Evolutionary conservation across 2,888 invertebrate species (phyloP).

Genomic region (Drosophila nr. fundita): DNA sequence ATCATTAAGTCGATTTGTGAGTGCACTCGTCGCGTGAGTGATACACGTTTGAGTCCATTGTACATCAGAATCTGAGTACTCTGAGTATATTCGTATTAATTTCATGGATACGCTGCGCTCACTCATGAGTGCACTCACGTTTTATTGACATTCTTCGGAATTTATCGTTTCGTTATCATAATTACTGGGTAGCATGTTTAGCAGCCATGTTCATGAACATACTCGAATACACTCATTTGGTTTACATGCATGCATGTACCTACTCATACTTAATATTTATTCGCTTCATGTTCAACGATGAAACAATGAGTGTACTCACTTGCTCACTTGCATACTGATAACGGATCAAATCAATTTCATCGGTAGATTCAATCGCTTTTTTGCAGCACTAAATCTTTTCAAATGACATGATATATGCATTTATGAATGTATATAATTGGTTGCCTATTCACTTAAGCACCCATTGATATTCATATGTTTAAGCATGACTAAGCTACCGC

Average conservation of each 20-base stretch:
- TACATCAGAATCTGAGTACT: neutral
- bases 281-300: neutral
- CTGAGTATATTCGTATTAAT: slow-evolving; percentile 1
- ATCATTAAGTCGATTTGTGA: slow-evolving; percentile 28
- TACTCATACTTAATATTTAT: neutral
- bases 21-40: slow-evolving; percentile 50
- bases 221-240: neutral
- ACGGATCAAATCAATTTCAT: neutral
- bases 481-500: slow-evolving; percentile 52
- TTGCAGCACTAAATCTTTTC: slow-evolving; percentile 31
- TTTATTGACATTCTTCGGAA: neutral
- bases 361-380: slow-evolving; percentile 10
- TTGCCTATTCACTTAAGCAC: slow-evolving; percentile 21
- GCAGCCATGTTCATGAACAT: neutral
- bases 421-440: slow-evolving; percentile 18
- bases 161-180: neutral
- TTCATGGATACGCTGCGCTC: neutral
- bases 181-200: neutral
- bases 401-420: slow-evolving; percentile 15
- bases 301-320: slow-evolving; percentile 3
- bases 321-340: slow-evolving; percentile 11
- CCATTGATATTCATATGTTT: slow-evolving; percentile 46
- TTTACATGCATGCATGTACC: neutral
- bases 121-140: neutral
- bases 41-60: slow-evolving; percentile 25